Evolutionary conservation across 2,113 vertebrate species (phyloP), one percentile per base, ranked within the genome.

Genomic region (Typhlomys cinereus): DNA sequence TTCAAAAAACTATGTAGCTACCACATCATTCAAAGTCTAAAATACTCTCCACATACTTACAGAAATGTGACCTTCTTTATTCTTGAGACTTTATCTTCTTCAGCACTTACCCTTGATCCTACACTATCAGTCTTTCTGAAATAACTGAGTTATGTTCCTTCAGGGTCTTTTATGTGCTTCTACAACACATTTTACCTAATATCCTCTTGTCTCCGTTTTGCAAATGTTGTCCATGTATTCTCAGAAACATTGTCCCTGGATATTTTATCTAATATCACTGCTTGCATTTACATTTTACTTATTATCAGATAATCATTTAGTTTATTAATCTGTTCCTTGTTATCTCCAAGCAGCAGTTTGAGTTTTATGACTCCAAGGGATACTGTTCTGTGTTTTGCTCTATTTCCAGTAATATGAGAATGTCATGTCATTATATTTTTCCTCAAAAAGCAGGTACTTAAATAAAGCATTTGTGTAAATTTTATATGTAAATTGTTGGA

Each of bases 401-500:
- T 62, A 7, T 27, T 1, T 10, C 8, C 2, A 50, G n/a, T 36
- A 71, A 27, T 44, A 44, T 0, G 34, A 52, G 25, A n/a, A 3
- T 10, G 50, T 5, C 3, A 61, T 34, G 27, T 36, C 52, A 81
- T 13, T 62, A 78, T 52, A 29, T 21, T 23, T 75, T 83, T 81
- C 9, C 34, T 64, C 20, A 70, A 39, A 34, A 64, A 54, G 64
- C 3, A 70, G 10, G 57, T 69, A 21, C 89, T 20, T 64, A 2
- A 85, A 69, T 75, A 69, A 61, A 91, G 31, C 0, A 59, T 76
- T 23, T 62, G 1, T 70, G 21, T 61, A 82, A 69, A 76, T 75
- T 75, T 57, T 5, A 20, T 23, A 85, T 83, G n/a, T 7, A 89
- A 70, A 94, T 82, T 89, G 2, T 48, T 89, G n/a, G 27, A 85